These are phyloP conservation scores for Ceyx erithaca DNA, from an alignment of 2,797 vertebrate species.

Conservation along the genomic window DNA sequence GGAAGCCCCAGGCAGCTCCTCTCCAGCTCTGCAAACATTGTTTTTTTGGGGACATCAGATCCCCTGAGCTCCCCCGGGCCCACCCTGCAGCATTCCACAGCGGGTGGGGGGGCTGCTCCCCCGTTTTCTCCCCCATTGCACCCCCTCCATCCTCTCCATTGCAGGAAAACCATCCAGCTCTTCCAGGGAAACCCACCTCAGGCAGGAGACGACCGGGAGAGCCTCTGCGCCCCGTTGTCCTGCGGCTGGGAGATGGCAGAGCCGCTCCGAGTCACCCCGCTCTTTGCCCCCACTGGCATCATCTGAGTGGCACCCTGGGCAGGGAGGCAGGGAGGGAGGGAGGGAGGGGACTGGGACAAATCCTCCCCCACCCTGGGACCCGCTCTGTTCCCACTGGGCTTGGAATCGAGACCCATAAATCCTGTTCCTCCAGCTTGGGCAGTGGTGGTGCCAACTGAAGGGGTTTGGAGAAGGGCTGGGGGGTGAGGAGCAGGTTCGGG, in stretches of 20 bases:
- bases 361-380: background rate
- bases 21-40: rapidly evolving
- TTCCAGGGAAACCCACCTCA: conserved; percentile 54
- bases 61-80: rapidly evolving
- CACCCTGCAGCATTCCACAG: rapidly evolving
- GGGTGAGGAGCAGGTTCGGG: background rate
- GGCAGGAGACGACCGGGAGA: conserved; percentile 55
- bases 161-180: conserved; percentile 73
- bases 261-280: conserved; percentile 65
- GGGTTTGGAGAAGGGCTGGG: background rate
- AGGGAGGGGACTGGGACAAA: too few species aligned
- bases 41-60: too few species aligned
- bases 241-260: conserved; percentile 82
- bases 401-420: conserved; percentile 65
- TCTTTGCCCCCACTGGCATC: conserved; percentile 75
- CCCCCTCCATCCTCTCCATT: background rate
- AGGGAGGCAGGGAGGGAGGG: too few species aligned
- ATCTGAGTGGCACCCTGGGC: conserved; percentile 60
- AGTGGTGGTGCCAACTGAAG: rapidly evolving
- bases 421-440: conserved; percentile 53
- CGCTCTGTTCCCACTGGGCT: conserved; percentile 3
- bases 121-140: background rate
- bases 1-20: background rate
- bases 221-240: conserved; percentile 71
- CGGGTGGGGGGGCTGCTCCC: background rate